Conservation (phyloP, 2,113 vertebrate species). For the Carassius carassius region DNA sequence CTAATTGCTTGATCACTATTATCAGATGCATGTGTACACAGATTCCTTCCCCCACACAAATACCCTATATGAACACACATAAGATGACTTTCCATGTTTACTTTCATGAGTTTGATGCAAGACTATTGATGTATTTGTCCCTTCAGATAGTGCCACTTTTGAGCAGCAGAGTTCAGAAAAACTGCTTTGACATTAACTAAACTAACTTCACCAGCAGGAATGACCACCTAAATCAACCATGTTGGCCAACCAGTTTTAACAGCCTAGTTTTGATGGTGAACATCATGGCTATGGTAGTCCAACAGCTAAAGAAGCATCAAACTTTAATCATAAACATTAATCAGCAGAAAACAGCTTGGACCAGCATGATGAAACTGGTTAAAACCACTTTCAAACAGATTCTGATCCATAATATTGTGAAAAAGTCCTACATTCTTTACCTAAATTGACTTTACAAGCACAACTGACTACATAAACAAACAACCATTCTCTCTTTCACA, state of each 20-base stretch:
- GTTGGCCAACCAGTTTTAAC: neutral
- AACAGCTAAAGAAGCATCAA: neutral
- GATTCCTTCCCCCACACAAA: neutral
- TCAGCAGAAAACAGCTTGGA: neutral
- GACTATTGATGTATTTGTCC: neutral
- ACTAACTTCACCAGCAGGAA: neutral
- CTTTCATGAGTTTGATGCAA: neutral
- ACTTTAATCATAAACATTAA: neutral
- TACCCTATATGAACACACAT: neutral
- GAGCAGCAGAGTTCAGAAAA: neutral
- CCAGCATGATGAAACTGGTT: neutral
- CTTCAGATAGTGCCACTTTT: neutral
- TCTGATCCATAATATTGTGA: neutral
- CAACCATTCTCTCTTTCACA: neutral
- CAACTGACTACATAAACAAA: neutral
- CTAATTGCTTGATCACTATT: conserved; percentile 32
- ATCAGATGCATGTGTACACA: conserved; percentile 24
- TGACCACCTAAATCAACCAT: neutral
- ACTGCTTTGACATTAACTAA: neutral
- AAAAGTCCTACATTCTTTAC: neutral
- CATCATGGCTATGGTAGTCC: neutral
- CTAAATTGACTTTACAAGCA: neutral
- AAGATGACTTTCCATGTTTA: neutral
- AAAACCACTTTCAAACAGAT: neutral
- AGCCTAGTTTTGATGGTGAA: neutral